phyloP scores from a whole-genome alignment of 2,113 vertebrate genomes.

The Merops nubicus region DNA sequence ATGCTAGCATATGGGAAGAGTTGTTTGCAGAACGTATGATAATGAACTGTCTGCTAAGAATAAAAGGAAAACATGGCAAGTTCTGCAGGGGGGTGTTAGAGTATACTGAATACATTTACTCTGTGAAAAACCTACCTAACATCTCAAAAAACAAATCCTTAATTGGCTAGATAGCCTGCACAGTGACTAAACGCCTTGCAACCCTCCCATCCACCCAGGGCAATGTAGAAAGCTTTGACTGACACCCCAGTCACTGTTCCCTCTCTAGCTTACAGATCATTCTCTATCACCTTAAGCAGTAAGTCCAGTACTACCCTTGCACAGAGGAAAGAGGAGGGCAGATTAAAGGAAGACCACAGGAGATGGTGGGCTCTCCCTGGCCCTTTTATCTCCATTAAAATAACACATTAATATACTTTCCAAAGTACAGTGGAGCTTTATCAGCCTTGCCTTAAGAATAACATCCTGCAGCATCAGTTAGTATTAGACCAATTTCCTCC shows the following conservation, averaged over 20 bases:
- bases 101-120: neutral
- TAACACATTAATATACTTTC: neutral
- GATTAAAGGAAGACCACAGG: neutral
- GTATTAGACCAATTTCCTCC: neutral
- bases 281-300: no score
- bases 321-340: neutral
- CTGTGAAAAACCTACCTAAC: neutral
- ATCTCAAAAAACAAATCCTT: neutral
- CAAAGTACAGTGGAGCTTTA: neutral
- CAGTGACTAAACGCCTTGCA: neutral
- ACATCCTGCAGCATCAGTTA: neutral
- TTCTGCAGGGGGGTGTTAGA: neutral
- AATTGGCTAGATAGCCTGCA: neutral
- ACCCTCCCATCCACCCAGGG: neutral
- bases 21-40: neutral
- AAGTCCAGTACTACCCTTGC: neutral
- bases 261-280: accelerated
- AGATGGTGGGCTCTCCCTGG: neutral
- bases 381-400: neutral
- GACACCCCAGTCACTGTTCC: neutral
- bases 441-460: neutral
- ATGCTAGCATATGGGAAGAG: neutral
- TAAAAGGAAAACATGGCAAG: neutral
- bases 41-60: neutral
- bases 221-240: neutral